Evolutionary conservation across 2,888 invertebrate genomes (phyloP), one percentile per base, ranked within the genome.

Genomic region (Cetonia aurata): DNA sequence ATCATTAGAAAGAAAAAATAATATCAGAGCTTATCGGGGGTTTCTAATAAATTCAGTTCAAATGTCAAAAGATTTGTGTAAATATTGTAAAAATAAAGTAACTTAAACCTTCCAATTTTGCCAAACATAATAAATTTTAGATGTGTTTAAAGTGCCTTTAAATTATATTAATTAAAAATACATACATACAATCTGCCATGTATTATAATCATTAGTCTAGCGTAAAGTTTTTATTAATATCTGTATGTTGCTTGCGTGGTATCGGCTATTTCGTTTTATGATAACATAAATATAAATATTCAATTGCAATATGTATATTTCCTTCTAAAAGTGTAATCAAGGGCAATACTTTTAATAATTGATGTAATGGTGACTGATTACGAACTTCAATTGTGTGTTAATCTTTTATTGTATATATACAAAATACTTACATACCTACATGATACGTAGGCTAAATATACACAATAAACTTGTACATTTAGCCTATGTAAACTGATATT

Each of bases 71-170:
- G 33, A 72, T 55, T 56, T 70, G 66, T 71, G 59, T 66, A 72
- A 67, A 74, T 70, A 73, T 70, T 76, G 77, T 76, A 77, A 75
- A 74, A 77, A 76, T 37, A 37, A 79, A 78, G 82, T 82, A 84
- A 83, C 82, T 80, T 77, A 80, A 82, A 84, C 84, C 84, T 84
- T 84, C 84, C 84, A 84, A 80, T 81, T 76, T 83, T 84, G 83
- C 83, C 83, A 83, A 83, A 82, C 78, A 79, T 79, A 60, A 60
- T 60, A 44, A 60, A 74, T 76, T 79, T 80, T 80, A 82, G 80
- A 78, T 83, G 81, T 83, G 81, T 78, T 70, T 79, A 81, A 84
- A 84, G 84, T 84, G 84, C 84, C 84, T 84, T 84, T 81, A 68
- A 67, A 56, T 60, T 60, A 44, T 60, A 60, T 46, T 60, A 60